phyloP scores from a whole-genome alignment of 2,797 vertebrate genomes.

The Trichosurus vulpecula region DNA sequence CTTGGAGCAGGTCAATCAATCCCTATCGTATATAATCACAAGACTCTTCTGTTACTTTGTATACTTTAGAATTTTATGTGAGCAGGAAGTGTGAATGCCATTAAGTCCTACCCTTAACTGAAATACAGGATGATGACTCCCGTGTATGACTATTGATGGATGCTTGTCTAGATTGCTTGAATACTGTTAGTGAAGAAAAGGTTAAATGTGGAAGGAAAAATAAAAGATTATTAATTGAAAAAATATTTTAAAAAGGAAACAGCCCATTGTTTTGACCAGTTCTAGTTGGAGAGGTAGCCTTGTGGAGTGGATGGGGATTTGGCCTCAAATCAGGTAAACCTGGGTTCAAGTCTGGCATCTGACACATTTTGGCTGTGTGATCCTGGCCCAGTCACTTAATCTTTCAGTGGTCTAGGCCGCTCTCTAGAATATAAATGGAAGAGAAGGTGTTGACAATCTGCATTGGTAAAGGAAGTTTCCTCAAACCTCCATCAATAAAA shows the following conservation, averaged over 20 bases:
- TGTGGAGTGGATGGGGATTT: not conserved
- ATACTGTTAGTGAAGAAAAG: not conserved
- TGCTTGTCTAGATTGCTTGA: not conserved
- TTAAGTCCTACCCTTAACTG: not conserved
- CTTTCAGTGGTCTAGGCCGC: not conserved
- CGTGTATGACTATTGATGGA: not conserved
- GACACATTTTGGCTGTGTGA: not conserved
- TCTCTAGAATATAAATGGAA: not conserved
- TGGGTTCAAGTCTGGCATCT: conserved; percentile 2
- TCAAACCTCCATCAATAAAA: not conserved
- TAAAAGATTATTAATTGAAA: not conserved
- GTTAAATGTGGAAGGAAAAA: not conserved
- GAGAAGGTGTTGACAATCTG: not conserved
- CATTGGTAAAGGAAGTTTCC: not conserved
- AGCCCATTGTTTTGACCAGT: not conserved
- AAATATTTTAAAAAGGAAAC: not conserved
- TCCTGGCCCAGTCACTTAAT: not conserved
- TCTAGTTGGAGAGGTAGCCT: not conserved
- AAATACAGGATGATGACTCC: not conserved
- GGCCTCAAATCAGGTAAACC: not conserved
- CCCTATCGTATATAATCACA: not conserved
- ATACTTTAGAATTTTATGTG: not conserved
- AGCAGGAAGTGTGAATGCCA: not conserved
- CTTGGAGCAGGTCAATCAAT: not conserved
- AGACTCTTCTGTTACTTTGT: not conserved